These are phyloP conservation scores for Ophion obscuratus DNA, from an alignment of 2,888 invertebrate genomes.

Conservation along the genomic window DNA sequence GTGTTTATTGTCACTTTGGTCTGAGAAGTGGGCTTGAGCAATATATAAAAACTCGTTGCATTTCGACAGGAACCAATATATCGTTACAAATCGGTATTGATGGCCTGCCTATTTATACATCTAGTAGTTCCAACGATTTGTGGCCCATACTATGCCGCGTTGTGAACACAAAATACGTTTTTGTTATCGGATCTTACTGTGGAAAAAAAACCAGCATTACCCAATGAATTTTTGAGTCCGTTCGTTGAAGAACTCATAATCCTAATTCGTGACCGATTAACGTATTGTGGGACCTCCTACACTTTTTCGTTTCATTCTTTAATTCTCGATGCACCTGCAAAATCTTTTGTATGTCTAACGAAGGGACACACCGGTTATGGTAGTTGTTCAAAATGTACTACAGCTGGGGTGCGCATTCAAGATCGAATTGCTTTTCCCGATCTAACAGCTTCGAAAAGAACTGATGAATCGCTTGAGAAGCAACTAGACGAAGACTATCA, in stretches of 20 bases:
- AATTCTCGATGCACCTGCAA: too few relatives aligned
- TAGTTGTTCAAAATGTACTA: too few relatives aligned
- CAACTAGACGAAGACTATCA: conserved; percentile 11
- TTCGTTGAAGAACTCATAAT: too few relatives aligned
- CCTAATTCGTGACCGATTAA: too few relatives aligned
- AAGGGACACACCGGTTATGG: too few relatives aligned
- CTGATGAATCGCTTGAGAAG: conserved; percentile 9
- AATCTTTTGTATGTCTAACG: too few relatives aligned
- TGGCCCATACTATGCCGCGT: conserved; percentile 27
- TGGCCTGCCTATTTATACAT: conserved; percentile 7
- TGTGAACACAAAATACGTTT: conserved; percentile 4
- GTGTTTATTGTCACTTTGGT: conserved; percentile 19
- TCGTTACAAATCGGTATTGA: conserved; percentile 21
- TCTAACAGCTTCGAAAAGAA: background rate
- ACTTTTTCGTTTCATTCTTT: background rate
- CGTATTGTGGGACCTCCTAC: too few relatives aligned
- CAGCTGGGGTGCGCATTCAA: too few relatives aligned
- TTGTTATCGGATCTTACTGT: conserved; percentile 2
- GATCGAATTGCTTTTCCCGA: too few relatives aligned
- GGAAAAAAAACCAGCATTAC: conserved; percentile 3
- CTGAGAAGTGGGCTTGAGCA: background rate
- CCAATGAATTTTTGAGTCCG: too few relatives aligned
- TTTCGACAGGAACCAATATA: background rate
- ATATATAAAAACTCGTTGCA: background rate
- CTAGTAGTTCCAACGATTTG: background rate